These are phyloP conservation scores for Petrosia ficiformis DNA, from an alignment of 37 sponge, comb jelly and placozoan genomes.

Conservation along the genomic window DNA sequence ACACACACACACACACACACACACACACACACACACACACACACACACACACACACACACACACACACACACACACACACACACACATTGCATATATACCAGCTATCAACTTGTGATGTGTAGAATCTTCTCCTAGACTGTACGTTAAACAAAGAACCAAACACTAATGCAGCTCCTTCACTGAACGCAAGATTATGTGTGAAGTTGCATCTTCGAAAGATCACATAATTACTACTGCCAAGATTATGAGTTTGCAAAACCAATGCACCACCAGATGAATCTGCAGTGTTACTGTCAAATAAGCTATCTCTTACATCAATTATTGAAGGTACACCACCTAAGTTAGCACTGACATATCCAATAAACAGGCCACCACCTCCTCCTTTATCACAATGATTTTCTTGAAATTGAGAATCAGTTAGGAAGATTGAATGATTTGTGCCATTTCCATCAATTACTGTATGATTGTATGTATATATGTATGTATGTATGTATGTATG, in stretches of 20 bases:
- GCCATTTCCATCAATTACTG: not conserved
- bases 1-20: too few species aligned
- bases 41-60: too few species aligned
- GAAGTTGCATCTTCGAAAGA: conserved; percentile 11
- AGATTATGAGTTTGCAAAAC: not conserved
- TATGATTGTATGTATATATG: too few species aligned
- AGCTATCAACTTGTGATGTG: too few species aligned
- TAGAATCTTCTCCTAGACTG: too few species aligned
- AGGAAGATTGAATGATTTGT: conserved; percentile 12
- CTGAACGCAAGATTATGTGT: conserved; percentile 9
- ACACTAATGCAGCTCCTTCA: conserved; percentile 39
- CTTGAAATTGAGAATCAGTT: conserved; percentile 24
- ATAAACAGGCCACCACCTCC: conserved; percentile 27
- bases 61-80: too few species aligned
- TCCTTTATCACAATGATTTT: not conserved
- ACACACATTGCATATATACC: too few species aligned
- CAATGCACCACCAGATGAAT: not conserved
- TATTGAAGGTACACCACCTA: not conserved
- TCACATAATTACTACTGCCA: not conserved
- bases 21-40: too few species aligned
- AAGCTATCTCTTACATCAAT: not conserved
- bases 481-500: too few species aligned
- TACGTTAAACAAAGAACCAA: conserved; percentile 35
- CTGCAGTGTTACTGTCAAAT: conserved; percentile 33
- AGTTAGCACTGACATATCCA: not conserved